Evolutionary conservation across 2,888 invertebrate genomes (phyloP).

Genomic region (Cryptus armator): DNA sequence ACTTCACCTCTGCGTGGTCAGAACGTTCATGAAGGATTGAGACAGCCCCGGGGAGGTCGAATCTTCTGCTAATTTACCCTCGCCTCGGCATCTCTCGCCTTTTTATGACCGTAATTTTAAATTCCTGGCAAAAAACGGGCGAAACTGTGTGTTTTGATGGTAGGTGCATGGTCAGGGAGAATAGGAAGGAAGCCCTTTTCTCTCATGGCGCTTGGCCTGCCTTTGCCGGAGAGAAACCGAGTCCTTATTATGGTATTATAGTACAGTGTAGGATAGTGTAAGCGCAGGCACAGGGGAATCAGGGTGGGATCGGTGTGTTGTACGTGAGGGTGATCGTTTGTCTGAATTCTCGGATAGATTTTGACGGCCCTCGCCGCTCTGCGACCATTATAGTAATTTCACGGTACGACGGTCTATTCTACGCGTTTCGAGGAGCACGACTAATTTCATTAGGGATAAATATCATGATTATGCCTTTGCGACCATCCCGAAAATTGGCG

Average conservation of each 20-base stretch:
- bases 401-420: constrained; percentile 82
- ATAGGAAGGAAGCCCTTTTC: constrained; percentile 41
- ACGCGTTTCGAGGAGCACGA: constrained; percentile 79
- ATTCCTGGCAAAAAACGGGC: constrained; percentile 79
- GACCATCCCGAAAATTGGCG: constrained; percentile 78
- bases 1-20: not conserved
- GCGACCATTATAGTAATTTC: constrained; percentile 84
- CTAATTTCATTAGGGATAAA: constrained; percentile 85
- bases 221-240: constrained; percentile 33
- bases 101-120: constrained; percentile 84
- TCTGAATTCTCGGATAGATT: constrained; percentile 68
- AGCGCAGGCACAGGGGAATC: constrained; percentile 41
- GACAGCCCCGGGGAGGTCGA: constrained; percentile 74
- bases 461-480: constrained; percentile 83
- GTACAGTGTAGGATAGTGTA: constrained; percentile 56
- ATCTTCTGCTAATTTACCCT: constrained; percentile 80
- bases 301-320: constrained; percentile 20
- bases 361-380: constrained; percentile 69
- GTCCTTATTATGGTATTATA: constrained; percentile 64
- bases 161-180: constrained; percentile 45
- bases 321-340: constrained; percentile 67
- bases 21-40: constrained; percentile 35
- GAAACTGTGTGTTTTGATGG: constrained; percentile 69
- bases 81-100: constrained; percentile 68
- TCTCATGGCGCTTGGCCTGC: constrained; percentile 22